Evolutionary conservation across 2,113 vertebrate genomes (phyloP), one percentile per base, ranked within the genome.

Genomic region (Podarcis muralis): DNA sequence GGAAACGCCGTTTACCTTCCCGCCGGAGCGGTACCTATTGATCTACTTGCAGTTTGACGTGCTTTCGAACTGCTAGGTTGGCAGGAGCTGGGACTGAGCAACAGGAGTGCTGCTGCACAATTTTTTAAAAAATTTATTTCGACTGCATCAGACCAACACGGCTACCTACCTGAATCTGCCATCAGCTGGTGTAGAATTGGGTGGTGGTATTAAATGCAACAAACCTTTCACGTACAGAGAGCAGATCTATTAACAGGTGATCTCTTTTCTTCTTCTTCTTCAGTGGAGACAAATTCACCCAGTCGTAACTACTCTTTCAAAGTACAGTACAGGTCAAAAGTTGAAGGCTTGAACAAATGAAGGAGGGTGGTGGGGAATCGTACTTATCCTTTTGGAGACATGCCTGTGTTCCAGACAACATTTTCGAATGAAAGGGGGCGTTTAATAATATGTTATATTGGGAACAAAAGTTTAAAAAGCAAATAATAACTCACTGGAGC

Each of bases 381-480:
- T 96, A 95, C 95, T 95, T 95, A 94, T 95, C 93, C 86, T 94
- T 48, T 92, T 93, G 90, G 89, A 95, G 92, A 91, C 92, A 90
- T 88, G 90, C 82, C 95, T 91, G 69, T 94, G 94, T 91, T 93
- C 91, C 88, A 95, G 93, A 89, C 94, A 95, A 93, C 93, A 94
- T 94, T 94, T 95, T 92, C 94, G 92, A 92, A 93, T 93, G 94
- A 94, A 92, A 90, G 81, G 23, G 89, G 81, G 88, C 87, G 77
- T 92, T 89, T 95, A 94, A 95, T 95, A 96, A 94, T 94, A 95
- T 91, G 93, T 94, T 95, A 94, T 94, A 95, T 95, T 95, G 95
- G 95, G 95, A 96, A 94, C 80, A 1, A 87, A 85, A 93, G 88
- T 93, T 94, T 90, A 81, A 93, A 96, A 96, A 94, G 85, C 93